A percentile compares a stretch with the other conserved stretches of the same genome.
Conservation (phyloP, 2,113 vertebrate genomes). For the Oreotragus oreotragus region DNA sequence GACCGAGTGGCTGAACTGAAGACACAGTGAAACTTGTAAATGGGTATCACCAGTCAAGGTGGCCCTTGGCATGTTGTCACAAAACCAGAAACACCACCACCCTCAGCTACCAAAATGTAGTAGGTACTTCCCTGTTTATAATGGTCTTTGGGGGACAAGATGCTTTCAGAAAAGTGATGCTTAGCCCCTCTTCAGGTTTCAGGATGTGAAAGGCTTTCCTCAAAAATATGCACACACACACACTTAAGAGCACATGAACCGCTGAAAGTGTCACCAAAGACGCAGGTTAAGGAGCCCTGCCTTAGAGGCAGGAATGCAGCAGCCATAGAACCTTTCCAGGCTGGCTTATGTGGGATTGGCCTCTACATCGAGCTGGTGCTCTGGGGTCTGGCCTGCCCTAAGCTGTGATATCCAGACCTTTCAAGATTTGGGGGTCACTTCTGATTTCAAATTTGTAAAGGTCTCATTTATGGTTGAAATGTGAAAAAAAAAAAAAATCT, state of each 20-base stretch:
- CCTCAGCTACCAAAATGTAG: neutral
- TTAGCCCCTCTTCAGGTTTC: neutral
- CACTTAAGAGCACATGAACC: accelerated
- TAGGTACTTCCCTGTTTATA: accelerated
- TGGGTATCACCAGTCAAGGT: neutral
- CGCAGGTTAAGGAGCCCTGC: neutral
- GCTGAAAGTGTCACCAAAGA: too few species aligned
- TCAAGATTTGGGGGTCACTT: neutral
- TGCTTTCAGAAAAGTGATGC: neutral
- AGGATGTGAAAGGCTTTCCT: neutral
- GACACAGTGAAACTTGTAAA: neutral
- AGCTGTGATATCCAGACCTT: neutral
- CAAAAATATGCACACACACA: neutral
- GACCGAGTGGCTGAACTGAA: neutral
- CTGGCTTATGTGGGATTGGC: neutral
- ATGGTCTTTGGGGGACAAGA: neutral
- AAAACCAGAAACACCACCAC: too few species aligned
- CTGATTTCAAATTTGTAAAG: neutral
- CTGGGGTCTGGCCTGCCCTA: neutral
- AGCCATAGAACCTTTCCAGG: neutral
- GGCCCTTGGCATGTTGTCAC: too few species aligned
- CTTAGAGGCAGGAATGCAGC: neutral
- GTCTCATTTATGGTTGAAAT: neutral
- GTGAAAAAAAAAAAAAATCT: neutral
- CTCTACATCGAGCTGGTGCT: neutral